Evolutionary conservation across 1,140 invertebrate genomes (phyloP).

Genomic region (Aleiodes sp.): DNA sequence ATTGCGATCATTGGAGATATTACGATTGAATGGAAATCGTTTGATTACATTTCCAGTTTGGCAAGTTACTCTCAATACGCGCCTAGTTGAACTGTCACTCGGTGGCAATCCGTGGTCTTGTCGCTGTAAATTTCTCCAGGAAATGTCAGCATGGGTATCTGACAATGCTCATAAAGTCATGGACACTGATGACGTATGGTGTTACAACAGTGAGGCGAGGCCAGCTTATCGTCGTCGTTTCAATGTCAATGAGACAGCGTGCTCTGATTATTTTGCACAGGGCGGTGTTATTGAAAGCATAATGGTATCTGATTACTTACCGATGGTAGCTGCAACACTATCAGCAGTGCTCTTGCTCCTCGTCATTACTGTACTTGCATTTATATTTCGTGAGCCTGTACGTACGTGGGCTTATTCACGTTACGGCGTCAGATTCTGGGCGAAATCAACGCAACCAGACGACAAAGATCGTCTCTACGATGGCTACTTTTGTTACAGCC

Average conservation of each 20-base stretch:
- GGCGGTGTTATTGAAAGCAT: slow-evolving; percentile 85
- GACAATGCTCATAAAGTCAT: slow-evolving; percentile 83
- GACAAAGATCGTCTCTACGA: slow-evolving; percentile 90
- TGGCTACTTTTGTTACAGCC: slow-evolving; percentile 91
- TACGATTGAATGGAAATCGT: slow-evolving; percentile 86
- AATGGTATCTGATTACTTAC: slow-evolving; percentile 84
- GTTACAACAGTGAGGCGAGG: slow-evolving; percentile 79
- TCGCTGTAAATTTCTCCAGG: slow-evolving; percentile 88
- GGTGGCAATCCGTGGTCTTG: slow-evolving; percentile 89
- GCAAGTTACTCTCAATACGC: slow-evolving; percentile 79
- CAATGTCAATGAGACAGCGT: slow-evolving; percentile 83
- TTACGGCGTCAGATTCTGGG: slow-evolving; percentile 83
- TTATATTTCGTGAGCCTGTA: slow-evolving; percentile 85
- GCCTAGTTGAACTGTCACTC: slow-evolving; percentile 77
- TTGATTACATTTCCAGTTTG: slow-evolving; percentile 84
- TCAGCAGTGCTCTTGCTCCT: slow-evolving; percentile 79
- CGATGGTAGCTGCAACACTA: slow-evolving; percentile 81
- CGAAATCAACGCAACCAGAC: slow-evolving; percentile 63
- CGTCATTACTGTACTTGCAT: slow-evolving; percentile 78
- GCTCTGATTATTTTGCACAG: slow-evolving; percentile 84
- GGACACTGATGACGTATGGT: slow-evolving; percentile 81
- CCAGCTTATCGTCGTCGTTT: slow-evolving; percentile 76
- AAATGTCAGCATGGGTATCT: slow-evolving; percentile 83
- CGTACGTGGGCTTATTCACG: slow-evolving; percentile 88
- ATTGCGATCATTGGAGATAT: slow-evolving; percentile 80